Percentiles rank a stretch among this genome's conserved stretches.
Conservation (phyloP, 2,113 vertebrate species). For the Sylvietta virens region DNA sequence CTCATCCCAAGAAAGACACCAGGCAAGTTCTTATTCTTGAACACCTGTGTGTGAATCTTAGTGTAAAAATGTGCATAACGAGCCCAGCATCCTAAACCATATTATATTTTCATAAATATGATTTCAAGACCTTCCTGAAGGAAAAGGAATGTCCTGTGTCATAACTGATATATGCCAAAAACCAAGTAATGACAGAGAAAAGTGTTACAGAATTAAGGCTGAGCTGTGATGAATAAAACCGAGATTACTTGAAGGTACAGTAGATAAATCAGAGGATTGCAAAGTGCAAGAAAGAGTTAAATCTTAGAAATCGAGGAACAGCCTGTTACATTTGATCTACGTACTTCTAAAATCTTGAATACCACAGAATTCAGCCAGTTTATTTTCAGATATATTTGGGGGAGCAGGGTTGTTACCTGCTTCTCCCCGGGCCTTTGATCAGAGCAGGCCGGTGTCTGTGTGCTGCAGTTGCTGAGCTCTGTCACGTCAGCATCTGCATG, state of each 20-base stretch:
- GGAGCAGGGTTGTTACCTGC: background rate
- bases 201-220: background rate
- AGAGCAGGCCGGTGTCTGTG: background rate
- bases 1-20: background rate
- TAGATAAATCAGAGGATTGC: background rate
- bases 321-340: background rate
- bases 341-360: background rate
- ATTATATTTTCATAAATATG: background rate
- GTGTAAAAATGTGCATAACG: background rate
- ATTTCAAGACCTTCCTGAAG: background rate
- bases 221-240: background rate
- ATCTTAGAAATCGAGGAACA: background rate
- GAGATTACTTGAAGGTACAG: background rate
- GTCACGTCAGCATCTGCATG: background rate
- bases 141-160: background rate
- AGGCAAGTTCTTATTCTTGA: background rate
- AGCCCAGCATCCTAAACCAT: background rate
- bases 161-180: background rate
- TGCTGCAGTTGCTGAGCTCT: background rate
- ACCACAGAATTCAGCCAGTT: background rate
- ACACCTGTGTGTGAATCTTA: background rate
- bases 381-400: background rate
- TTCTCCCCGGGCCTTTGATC: background rate
- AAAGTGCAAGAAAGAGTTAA: background rate
- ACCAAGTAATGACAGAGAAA: background rate